Percentiles rank a stretch among this genome's conserved stretches.
These are phyloP conservation scores for Arenaria interpres DNA, from an alignment of 2,113 vertebrate genomes.

Conservation along the genomic window DNA sequence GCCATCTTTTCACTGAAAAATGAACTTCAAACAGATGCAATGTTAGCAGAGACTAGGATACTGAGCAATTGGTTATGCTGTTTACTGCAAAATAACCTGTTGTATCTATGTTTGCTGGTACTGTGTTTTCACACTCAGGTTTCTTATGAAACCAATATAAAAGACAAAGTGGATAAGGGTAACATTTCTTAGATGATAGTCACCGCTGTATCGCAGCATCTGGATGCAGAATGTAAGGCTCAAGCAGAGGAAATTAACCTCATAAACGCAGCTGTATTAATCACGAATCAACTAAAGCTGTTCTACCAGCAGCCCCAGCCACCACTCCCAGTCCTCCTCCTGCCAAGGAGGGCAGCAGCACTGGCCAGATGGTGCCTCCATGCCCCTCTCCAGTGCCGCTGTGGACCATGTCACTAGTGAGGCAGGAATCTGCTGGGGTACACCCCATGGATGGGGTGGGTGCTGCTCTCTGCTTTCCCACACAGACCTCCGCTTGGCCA, in stretches of 20 bases:
- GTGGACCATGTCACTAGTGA: accelerated
- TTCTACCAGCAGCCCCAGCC: background rate
- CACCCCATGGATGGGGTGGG: accelerated
- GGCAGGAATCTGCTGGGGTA: background rate
- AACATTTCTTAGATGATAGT: background rate
- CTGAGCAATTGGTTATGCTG: background rate
- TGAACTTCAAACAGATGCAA: background rate
- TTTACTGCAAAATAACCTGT: background rate
- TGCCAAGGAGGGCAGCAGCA: background rate
- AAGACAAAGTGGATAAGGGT: background rate
- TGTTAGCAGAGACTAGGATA: background rate
- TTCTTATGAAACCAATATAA: background rate
- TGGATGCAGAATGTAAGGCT: background rate
- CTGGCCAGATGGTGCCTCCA: background rate
- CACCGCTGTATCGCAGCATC: background rate
- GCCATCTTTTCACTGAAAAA: background rate
- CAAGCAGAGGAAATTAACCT: background rate
- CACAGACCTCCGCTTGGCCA: background rate
- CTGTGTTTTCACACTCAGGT: background rate
- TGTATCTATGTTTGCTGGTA: background rate
- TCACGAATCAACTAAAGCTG: background rate
- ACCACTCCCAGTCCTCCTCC: background rate
- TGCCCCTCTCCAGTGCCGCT: accelerated
- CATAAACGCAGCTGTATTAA: background rate
- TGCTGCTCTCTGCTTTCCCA: background rate